These are phyloP conservation scores for Bos indicus DNA, from an alignment of 2,113 vertebrate species.

Conservation along the genomic window DNA sequence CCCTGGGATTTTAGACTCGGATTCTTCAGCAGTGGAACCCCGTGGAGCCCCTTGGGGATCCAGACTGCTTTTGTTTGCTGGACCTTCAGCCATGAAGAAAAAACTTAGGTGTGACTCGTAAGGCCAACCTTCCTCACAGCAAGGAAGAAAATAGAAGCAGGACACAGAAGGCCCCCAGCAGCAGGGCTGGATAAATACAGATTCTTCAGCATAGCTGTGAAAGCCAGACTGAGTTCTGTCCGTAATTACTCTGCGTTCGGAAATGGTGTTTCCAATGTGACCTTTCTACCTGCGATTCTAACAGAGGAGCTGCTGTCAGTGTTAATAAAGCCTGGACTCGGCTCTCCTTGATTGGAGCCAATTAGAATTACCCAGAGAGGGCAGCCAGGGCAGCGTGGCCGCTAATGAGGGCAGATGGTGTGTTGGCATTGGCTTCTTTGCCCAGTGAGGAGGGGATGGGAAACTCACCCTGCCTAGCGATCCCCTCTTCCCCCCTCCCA, in stretches of 20 bases:
- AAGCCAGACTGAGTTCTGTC: not conserved
- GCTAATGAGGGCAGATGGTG: slow-evolving; percentile 54
- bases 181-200: not conserved
- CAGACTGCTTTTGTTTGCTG: not conserved
- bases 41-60: not conserved
- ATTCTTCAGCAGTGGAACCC: not conserved
- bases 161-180: not conserved
- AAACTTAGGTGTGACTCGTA: not conserved
- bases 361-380: slow-evolving; percentile 57
- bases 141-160: not conserved
- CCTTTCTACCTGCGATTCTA: slow-evolving; percentile 42
- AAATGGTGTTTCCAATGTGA: slow-evolving; percentile 11
- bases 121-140: not conserved
- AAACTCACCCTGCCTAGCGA: not conserved
- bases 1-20: not conserved
- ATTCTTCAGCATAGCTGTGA: not conserved
- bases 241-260: not conserved
- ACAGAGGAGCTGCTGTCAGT: slow-evolving; percentile 20
- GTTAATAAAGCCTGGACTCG: not conserved
- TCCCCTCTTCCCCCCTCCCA: not conserved
- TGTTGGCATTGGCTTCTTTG: not conserved
- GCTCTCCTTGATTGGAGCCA: slow-evolving; percentile 51
- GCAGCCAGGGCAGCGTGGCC: slow-evolving; percentile 5
- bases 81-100: not conserved
- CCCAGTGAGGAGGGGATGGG: not conserved